Base-by-base conservation (phyloP, 2,113 vertebrate species). In the Ictidomys tridecemlineatus region DNA sequence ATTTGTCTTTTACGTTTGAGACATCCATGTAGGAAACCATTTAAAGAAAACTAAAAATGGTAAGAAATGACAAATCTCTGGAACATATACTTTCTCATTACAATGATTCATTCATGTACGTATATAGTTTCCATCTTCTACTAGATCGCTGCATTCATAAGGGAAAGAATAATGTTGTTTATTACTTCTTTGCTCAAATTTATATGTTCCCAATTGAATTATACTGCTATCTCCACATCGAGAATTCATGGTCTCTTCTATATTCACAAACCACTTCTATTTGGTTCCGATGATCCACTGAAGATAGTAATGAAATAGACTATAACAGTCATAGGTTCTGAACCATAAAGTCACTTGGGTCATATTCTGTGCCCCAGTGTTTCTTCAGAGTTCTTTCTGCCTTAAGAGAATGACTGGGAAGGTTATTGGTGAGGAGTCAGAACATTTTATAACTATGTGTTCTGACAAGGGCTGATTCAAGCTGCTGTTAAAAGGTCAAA, bases 261-360 rank as follows among this genome's bases (percentile, higher is more conserved):
- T 28, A 85, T 85, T 73, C 67, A 91, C 58, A 94, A 92, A 90
- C 45, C 42, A 80, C 80, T 79, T 93, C 28, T 93, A 3, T 74
- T 48, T 92, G 56, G 10, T 74, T 5, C 3, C 2, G 56, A 3
- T 86, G 48, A 69, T 17, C 51, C 26, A 37, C 26, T 74, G 20
- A 92, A 85, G 16, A 63, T 37, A 63, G 39, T 77, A 85, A 85
- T 63, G 84, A 86, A 86, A 32, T 53, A 45, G 37, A 89, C 83
- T 32, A 77, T 63, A 70, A 84, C n/a, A 89, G 8, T 32, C 5
- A 67, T 70, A 32, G 9, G 51, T 79, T 86, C 22, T 39, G 26
- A 78, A 37, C 12, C 65, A 85, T 34, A 5, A 65, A 56, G 7
- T 73, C 63, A 74, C n/a, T 30, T 53, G 63, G 72, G 5, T 86